These are phyloP conservation scores for Myrmecophaga tridactyla DNA, from an alignment of 2,113 vertebrate genomes.

Conservation along the genomic window DNA sequence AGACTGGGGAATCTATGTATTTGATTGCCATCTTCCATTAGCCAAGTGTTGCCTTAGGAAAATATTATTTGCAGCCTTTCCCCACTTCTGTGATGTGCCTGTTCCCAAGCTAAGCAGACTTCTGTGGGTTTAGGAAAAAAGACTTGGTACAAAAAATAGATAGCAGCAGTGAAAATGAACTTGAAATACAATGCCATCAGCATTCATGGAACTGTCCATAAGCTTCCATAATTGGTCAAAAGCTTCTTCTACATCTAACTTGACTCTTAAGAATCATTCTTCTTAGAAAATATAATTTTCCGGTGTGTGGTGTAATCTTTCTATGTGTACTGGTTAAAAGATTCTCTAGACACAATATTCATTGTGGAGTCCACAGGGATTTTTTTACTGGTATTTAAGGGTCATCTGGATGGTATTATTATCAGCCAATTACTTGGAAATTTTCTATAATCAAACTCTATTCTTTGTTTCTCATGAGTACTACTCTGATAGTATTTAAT, in stretches of 20 bases:
- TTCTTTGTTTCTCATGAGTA: neutral
- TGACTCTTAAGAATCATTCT: neutral
- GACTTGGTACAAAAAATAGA: neutral
- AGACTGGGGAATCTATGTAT: neutral
- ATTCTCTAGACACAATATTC: neutral
- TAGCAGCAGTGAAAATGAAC: neutral
- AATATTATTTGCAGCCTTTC: neutral
- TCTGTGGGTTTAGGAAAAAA: too few species aligned
- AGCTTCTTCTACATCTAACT: neutral
- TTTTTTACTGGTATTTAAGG: neutral
- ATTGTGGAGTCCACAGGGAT: neutral
- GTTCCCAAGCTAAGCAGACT: neutral
- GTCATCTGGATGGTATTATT: neutral
- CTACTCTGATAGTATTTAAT: neutral
- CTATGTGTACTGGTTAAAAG: neutral
- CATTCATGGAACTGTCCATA: neutral
- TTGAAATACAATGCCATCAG: neutral
- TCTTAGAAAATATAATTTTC: neutral
- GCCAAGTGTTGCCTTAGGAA: neutral
- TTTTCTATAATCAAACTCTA: neutral
- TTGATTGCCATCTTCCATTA: neutral
- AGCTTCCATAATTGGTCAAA: neutral
- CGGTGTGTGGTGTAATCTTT: neutral
- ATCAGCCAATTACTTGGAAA: neutral
- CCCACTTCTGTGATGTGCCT: too few species aligned